Conservation (phyloP, 2,113 vertebrate genomes). For the Tyto alba region DNA sequence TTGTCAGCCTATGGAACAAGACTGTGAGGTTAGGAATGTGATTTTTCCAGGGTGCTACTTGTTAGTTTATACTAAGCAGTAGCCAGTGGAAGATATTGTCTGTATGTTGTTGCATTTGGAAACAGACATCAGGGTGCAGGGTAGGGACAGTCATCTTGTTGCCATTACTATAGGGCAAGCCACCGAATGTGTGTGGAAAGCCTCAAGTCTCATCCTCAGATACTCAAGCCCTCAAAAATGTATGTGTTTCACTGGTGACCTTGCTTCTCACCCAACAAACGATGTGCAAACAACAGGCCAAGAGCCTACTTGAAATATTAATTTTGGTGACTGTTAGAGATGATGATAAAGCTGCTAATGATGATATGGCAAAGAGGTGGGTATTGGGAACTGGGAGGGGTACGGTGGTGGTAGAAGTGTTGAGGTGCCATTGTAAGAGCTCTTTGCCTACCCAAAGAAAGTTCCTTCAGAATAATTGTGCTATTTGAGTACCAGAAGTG, state of each 20-base stretch:
- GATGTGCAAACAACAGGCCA: rapidly evolving
- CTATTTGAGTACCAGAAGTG: neutral
- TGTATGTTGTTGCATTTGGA: neutral
- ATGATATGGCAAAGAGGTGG: neutral
- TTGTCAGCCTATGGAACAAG: neutral
- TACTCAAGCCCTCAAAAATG: neutral
- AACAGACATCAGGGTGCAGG: rapidly evolving
- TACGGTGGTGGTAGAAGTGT: neutral
- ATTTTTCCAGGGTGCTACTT: neutral
- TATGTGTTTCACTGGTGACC: rapidly evolving
- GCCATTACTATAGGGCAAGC: neutral
- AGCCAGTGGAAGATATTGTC: neutral
- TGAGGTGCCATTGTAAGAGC: neutral
- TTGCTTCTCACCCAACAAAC: neutral
- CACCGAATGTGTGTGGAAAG: neutral
- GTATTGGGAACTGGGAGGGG: neutral
- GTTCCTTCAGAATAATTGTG: neutral
- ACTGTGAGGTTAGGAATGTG: neutral
- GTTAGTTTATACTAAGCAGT: neutral
- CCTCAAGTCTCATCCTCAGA: neutral
- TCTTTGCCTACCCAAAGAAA: neutral
- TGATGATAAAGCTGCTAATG: neutral
- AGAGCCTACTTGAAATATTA: neutral
- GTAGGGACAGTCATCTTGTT: neutral
- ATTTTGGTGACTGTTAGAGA: neutral